These are phyloP conservation scores for Syrphus vitripennis DNA, from an alignment of 2,888 invertebrate species.

Conservation along the genomic window DNA sequence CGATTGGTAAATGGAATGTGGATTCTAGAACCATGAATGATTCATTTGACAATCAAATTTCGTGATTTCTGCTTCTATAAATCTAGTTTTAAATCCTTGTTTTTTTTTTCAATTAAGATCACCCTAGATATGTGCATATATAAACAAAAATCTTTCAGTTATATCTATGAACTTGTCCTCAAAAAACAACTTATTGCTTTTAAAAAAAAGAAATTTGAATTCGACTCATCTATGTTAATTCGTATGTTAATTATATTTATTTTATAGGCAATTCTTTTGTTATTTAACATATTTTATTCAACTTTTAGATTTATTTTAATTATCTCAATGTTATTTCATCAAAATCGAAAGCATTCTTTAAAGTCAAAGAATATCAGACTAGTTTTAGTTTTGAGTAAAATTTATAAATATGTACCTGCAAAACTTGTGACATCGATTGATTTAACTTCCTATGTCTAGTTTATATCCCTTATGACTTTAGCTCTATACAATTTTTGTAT, in stretches of 20 bases:
- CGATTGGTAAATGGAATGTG: no score
- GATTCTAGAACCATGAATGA: no score
- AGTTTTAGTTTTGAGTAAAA: constrained; percentile 19
- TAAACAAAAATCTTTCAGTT: no score
- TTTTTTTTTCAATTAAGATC: no score
- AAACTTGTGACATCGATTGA: constrained; percentile 12
- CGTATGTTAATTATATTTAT: constrained; percentile 30
- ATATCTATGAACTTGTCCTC: background rate
- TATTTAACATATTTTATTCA: constrained; percentile 6
- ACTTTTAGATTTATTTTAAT: background rate
- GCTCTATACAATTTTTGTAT: background rate
- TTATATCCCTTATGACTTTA: constrained; percentile 1
- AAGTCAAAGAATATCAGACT: constrained; percentile 27
- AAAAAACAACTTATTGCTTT: background rate
- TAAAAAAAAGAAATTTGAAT: background rate
- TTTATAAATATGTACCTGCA: constrained; percentile 41
- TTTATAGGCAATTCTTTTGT: background rate
- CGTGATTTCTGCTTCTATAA: no score
- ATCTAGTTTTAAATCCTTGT: no score
- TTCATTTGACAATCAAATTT: no score
- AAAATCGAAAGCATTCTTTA: constrained; percentile 21
- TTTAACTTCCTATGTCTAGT: constrained; percentile 41
- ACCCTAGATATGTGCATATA: no score
- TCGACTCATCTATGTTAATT: background rate
- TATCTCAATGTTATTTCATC: constrained; percentile 19